phyloP scores from a whole-genome alignment of 2,888 invertebrate species.

The Synergus gifuensis region DNA sequence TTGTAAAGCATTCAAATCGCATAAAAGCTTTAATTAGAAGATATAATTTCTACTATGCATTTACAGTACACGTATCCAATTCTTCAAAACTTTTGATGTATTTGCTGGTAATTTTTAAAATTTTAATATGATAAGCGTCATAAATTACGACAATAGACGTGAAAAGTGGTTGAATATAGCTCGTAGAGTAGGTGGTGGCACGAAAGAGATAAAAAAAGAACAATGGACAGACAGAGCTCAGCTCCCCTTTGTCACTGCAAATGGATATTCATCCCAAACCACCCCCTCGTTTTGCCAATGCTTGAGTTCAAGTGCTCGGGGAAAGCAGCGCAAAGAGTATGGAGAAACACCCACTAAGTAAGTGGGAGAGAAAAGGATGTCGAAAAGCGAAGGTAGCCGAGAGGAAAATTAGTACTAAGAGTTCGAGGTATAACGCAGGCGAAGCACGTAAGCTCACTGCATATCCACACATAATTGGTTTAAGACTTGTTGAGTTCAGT shows the following conservation, averaged over 20 bases:
- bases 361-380: background rate
- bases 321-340: conserved; percentile 6
- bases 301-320: conserved; percentile 7
- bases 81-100: background rate
- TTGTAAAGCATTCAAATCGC: too few species aligned
- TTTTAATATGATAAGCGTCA: background rate
- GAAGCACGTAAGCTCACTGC: background rate
- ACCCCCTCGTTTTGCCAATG: conserved; percentile 10
- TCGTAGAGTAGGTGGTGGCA: background rate
- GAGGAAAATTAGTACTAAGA: conserved; percentile 15
- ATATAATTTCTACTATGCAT: too few species aligned
- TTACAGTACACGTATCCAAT: too few species aligned
- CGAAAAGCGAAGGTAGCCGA: background rate
- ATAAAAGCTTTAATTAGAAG: background rate
- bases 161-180: conserved; percentile 29
- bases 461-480: background rate
- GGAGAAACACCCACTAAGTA: background rate
- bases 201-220: conserved; percentile 9
- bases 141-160: background rate
- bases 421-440: background rate
- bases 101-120: background rate
- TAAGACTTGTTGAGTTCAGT: conserved; percentile 1
- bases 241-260: conserved; percentile 34
- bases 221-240: conserved; percentile 27
- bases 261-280: conserved; percentile 31